Evolutionary conservation across 2,888 invertebrate genomes (phyloP).

Genomic region (Suillia variegata): DNA sequence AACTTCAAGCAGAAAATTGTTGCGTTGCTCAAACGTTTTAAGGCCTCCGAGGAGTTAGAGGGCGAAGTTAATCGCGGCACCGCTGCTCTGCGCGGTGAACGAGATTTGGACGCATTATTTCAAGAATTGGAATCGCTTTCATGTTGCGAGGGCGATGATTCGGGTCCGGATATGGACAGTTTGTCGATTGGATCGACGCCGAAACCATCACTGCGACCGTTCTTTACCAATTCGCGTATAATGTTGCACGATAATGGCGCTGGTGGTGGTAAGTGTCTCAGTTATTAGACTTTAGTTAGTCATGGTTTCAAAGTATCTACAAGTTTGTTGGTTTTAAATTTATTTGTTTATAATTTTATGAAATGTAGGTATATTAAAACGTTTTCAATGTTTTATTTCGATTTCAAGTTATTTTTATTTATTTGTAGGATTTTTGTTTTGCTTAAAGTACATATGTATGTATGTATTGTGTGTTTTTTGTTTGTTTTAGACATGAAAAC

Average conservation of each 20-base stretch:
- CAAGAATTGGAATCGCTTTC: slow-evolving; percentile 95
- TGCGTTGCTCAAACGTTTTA: slow-evolving; percentile 90
- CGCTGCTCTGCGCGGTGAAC: slow-evolving; percentile 72
- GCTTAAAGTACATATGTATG: too few species aligned
- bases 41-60: slow-evolving; percentile 88
- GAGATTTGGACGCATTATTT: slow-evolving; percentile 92
- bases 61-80: slow-evolving; percentile 68
- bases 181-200: slow-evolving; percentile 97
- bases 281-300: background rate
- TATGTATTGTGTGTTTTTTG: too few species aligned
- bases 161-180: slow-evolving; percentile 92
- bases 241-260: slow-evolving; percentile 65
- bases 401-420: background rate
- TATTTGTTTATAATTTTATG: slow-evolving; percentile 14
- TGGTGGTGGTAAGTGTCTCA: slow-evolving; percentile 36
- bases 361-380: background rate
- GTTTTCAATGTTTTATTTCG: background rate
- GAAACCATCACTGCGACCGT: slow-evolving; percentile 92
- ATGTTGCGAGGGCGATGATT: slow-evolving; percentile 82
- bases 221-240: slow-evolving; percentile 90
- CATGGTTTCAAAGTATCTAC: background rate
- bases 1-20: slow-evolving; percentile 98
- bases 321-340: background rate
- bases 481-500: too few species aligned
- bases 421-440: background rate